Evolutionary conservation across 2,888 invertebrate species (phyloP).

Genomic region (Platycheirus albimanus): DNA sequence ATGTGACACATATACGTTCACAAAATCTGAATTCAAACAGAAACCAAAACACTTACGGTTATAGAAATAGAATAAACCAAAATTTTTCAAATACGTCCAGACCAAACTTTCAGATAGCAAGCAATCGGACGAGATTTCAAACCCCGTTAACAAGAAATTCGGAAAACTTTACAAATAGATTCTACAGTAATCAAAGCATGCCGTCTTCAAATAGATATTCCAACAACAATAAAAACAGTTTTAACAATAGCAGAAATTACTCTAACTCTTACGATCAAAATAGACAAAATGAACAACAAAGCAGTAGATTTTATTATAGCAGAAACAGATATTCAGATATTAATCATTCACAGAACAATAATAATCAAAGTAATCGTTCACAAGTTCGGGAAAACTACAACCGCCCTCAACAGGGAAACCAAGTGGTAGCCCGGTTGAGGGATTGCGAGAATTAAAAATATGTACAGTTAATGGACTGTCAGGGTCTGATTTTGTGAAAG

Average conservation of each 20-base stretch:
- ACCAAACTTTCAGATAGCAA: not conserved
- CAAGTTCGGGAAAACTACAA: conserved; percentile 8
- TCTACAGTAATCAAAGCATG: not conserved
- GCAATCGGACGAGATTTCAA: not conserved
- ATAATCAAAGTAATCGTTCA: not conserved
- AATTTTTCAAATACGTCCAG: not conserved
- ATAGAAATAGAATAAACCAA: too few relatives aligned
- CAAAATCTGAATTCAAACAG: not conserved
- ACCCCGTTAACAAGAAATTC: not conserved
- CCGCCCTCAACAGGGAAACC: conserved; percentile 10
- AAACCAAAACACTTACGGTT: too few relatives aligned
- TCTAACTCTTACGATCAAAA: too few relatives aligned
- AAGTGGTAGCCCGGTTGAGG: conserved; percentile 19
- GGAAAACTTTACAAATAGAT: too few relatives aligned
- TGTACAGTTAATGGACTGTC: not conserved
- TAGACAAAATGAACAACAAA: too few relatives aligned
- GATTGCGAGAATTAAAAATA: conserved; percentile 13
- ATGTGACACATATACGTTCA: not conserved
- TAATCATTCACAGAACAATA: not conserved
- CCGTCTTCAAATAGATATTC: too few relatives aligned
- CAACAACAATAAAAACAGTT: too few relatives aligned
- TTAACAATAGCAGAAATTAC: too few relatives aligned
- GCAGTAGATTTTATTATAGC: too few relatives aligned
- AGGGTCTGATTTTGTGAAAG: conserved; percentile 20
- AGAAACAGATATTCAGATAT: too few relatives aligned